A percentile compares a stretch with the other conserved stretches of the same genome.
Evolutionary conservation across 2,797 vertebrate species (phyloP).

Genomic region (Coccyzus lansbergi): DNA sequence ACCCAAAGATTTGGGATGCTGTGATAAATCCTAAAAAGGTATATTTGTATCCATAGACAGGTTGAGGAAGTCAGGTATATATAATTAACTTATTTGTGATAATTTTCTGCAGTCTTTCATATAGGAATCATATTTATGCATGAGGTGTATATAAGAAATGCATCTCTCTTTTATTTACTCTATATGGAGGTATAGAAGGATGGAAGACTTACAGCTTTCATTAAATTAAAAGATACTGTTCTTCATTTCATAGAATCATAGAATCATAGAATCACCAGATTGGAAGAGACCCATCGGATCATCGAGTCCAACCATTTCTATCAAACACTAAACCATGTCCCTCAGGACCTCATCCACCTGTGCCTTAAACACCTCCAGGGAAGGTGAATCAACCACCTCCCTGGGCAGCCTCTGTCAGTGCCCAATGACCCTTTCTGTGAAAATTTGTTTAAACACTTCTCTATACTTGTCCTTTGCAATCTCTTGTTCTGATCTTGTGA

Average conservation of each 20-base stretch:
- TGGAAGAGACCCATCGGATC: too few species aligned
- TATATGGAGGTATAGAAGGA: not conserved
- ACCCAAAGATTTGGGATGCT: not conserved
- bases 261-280: too few species aligned
- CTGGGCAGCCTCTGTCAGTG: too few species aligned
- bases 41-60: not conserved
- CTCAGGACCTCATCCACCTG: too few species aligned
- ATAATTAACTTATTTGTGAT: not conserved
- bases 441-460: not conserved
- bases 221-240: not conserved
- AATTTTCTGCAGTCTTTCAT: not conserved
- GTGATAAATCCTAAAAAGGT: not conserved
- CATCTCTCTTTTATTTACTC: not conserved
- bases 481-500: not conserved
- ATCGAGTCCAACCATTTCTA: too few species aligned
- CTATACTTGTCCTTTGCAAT: not conserved
- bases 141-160: not conserved
- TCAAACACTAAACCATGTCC: too few species aligned
- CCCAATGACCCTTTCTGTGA: too few species aligned
- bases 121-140: not conserved
- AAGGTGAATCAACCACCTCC: too few species aligned
- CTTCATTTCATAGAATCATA: too few species aligned
- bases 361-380: too few species aligned
- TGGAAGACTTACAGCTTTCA: not conserved
- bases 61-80: not conserved